Evolutionary conservation across 2,797 vertebrate species (phyloP), one percentile per base, ranked within the genome.

Genomic region (Pseudomugil gertrudae): DNA sequence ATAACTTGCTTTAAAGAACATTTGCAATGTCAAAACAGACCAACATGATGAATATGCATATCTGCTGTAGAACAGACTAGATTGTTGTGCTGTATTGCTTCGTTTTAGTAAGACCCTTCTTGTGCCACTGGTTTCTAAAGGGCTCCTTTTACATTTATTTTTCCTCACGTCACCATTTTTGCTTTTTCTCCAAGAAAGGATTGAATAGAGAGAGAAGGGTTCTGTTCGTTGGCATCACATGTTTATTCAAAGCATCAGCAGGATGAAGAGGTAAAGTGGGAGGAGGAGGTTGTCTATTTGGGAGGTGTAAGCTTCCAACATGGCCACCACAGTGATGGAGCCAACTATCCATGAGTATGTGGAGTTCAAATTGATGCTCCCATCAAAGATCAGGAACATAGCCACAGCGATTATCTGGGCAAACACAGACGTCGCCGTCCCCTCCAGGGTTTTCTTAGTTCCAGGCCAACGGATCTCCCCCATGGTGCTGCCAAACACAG

Each of bases 221-320:
- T 57, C n/a, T 9, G 51, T 78, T 55, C 58, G 43, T 59, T 21
- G n/a, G 9, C n/a, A 47, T 47, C 36, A 35, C 74, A n/a, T 60
- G 68, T 74, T 57, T 43, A 13, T 51, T 91, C 94, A 99, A 53
- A 95, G 93, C 95, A 98, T 92, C 67, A 99, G 83, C 84, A 99
- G 78, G 84, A 99, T 95, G 75, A 98, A 95, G 87, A 99, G 96
- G 91, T 99, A 99, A 79, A 99, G 93, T 0, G 98, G 98, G 82
- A 99, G 88, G 2, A 99, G 84, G 69, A 99, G 94, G 76, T 99
- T 99, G 92, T 99, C 98, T 68, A 99, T 98, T 76, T 99, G 98
- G 9, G 93, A 94, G 0, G 97, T 99, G 72, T 96, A 99, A 2
- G 97, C 96, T 89, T 99, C 97, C 74, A 99, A 64, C 86, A 99